Percentiles rank a stretch among this genome's conserved stretches.
Conservation (phyloP, 2,797 vertebrate species). For the Peromyscus aztecus region DNA sequence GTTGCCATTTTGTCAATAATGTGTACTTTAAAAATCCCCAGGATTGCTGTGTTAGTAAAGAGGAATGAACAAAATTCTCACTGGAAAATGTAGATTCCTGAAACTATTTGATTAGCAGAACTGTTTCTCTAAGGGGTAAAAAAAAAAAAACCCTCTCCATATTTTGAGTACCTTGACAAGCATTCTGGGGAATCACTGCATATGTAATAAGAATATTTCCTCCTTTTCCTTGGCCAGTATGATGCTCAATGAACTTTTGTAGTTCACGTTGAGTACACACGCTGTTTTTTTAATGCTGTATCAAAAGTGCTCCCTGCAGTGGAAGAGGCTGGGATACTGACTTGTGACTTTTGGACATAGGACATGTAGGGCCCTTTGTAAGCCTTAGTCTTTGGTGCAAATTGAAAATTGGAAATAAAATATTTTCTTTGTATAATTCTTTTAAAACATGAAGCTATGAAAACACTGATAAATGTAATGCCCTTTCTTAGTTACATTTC, state of each 20-base stretch:
- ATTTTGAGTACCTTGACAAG: neutral
- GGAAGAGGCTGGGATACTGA: no score
- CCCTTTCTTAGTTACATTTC: neutral
- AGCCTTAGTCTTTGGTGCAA: neutral
- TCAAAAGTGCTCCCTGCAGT: accelerated
- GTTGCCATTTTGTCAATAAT: neutral
- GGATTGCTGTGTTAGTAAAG: neutral
- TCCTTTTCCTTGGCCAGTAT: neutral
- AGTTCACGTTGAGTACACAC: neutral
- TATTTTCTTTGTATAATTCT: neutral
- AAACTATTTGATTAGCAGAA: neutral
- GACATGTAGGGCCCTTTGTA: neutral
- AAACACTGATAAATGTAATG: neutral
- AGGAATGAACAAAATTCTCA: neutral
- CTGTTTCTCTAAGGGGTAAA: neutral
- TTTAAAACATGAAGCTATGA: neutral
- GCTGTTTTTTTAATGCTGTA: neutral
- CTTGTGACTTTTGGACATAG: neutral
- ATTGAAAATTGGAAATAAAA: neutral
- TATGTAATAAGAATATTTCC: neutral
- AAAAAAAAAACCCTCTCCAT: neutral
- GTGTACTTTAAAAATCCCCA: neutral
- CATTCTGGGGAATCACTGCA: neutral
- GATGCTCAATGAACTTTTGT: neutral
- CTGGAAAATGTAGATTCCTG: neutral